Conservation (phyloP, 2,113 vertebrate species). For the Terrapene triunguis region DNA sequence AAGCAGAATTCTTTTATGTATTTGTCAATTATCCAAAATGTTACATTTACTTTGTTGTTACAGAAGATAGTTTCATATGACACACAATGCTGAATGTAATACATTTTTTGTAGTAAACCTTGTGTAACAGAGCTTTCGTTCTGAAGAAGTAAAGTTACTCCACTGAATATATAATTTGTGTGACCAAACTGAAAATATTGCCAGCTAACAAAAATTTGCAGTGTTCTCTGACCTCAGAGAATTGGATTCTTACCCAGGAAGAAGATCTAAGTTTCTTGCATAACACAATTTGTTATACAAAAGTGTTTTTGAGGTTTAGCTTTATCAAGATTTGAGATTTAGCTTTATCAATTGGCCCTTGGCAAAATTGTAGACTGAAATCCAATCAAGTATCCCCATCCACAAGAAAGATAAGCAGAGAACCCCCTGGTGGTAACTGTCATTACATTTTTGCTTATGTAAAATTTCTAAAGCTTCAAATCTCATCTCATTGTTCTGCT, state of each 20-base stretch:
- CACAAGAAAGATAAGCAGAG: background rate
- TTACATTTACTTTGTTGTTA: background rate
- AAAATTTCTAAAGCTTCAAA: background rate
- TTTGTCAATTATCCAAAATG: background rate
- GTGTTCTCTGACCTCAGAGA: background rate
- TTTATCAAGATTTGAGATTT: background rate
- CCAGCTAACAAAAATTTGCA: background rate
- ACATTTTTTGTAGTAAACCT: background rate
- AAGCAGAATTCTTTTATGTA: background rate
- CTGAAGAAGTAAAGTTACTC: background rate
- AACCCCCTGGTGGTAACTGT: background rate
- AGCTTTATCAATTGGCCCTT: background rate
- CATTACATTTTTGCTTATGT: background rate
- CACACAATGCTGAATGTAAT: background rate
- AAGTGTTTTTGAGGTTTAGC: background rate
- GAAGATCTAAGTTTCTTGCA: background rate
- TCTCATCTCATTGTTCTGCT: background rate
- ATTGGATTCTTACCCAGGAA: background rate
- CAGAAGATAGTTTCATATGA: background rate
- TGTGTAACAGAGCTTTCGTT: background rate
- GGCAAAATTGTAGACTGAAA: constrained; percentile 8
- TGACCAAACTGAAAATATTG: background rate
- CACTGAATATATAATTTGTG: background rate
- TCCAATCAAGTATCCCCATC: background rate
- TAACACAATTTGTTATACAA: constrained; percentile 2